Conservation (phyloP, 2,797 vertebrate species). For the Pachyuromys duprasi region DNA sequence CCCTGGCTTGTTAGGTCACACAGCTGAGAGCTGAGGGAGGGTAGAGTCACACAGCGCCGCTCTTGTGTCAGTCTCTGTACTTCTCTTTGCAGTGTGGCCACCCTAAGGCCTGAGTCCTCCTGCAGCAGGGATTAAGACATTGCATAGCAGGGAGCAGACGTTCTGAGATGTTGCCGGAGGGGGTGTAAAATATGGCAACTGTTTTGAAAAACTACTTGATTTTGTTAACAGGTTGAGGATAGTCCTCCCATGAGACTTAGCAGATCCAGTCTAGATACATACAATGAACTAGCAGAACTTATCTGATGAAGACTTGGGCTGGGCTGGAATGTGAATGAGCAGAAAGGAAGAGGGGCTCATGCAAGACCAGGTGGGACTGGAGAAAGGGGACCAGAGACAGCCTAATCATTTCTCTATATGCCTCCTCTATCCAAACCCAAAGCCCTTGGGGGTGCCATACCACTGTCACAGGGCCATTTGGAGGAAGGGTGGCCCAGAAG, state of each 20-base stretch:
- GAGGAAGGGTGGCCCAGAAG: background rate
- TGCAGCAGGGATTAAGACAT: background rate
- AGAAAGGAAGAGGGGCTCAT: background rate
- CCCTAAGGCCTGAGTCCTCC: background rate
- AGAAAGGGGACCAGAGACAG: background rate
- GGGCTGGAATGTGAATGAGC: background rate
- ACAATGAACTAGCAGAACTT: background rate
- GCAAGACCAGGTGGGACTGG: fast-evolving
- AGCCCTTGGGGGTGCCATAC: background rate
- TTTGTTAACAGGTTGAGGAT: conserved; percentile 38
- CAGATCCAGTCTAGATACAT: background rate
- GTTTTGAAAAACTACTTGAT: background rate
- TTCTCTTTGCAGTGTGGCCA: background rate
- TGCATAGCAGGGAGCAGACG: background rate
- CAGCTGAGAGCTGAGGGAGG: background rate
- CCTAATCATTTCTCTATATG: background rate
- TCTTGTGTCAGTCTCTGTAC: background rate
- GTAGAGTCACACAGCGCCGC: background rate
- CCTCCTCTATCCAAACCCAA: background rate
- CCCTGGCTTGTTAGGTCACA: background rate
- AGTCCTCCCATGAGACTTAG: background rate
- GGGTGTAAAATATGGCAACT: background rate
- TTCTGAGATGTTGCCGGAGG: background rate
- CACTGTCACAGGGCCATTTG: background rate
- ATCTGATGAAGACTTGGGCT: background rate